These are phyloP conservation scores for Nycteola revayana DNA, from an alignment of 2,888 invertebrate genomes.

Conservation along the genomic window DNA sequence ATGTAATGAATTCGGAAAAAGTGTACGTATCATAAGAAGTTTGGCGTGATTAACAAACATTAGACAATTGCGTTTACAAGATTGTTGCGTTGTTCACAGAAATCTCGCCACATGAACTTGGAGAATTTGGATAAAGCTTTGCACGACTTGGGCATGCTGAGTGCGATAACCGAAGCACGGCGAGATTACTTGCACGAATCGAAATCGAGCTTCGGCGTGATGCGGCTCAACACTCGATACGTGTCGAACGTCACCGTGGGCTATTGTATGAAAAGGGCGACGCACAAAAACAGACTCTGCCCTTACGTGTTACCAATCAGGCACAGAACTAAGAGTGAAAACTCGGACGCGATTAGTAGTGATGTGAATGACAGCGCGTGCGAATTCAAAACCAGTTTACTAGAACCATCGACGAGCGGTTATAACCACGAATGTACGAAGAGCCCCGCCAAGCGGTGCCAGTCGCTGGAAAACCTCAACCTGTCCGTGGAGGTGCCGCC, in stretches of 20 bases:
- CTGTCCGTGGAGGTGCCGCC: slow-evolving; percentile 60
- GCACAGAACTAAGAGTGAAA: slow-evolving; percentile 84
- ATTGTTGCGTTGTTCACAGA: slow-evolving; percentile 64
- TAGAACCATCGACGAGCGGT: slow-evolving; percentile 71
- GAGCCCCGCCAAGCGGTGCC: slow-evolving; percentile 80
- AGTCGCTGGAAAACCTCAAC: slow-evolving; percentile 83
- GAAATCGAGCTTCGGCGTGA: slow-evolving; percentile 67
- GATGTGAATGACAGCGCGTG: slow-evolving; percentile 56
- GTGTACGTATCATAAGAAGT: slow-evolving; percentile 43
- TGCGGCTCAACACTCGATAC: slow-evolving; percentile 83
- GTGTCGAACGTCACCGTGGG: slow-evolving; percentile 84
- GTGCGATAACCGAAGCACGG: slow-evolving; percentile 81
- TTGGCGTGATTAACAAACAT: slow-evolving; percentile 13
- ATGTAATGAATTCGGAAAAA: slow-evolving; percentile 66
- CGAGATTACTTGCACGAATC: slow-evolving; percentile 81
- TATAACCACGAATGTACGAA: slow-evolving; percentile 49
- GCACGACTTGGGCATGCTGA: slow-evolving; percentile 83
- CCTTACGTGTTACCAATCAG: slow-evolving; percentile 82
- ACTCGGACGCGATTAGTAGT: slow-evolving; percentile 76
- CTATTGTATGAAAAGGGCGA: slow-evolving; percentile 78
- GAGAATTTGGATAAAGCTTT: slow-evolving; percentile 82
- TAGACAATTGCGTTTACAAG: slow-evolving; percentile 32
- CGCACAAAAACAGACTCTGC: slow-evolving; percentile 81
- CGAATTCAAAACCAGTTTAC: slow-evolving; percentile 56
- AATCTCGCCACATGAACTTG: slow-evolving; percentile 71